A percentile compares a stretch with the other conserved stretches of the same genome.
These are phyloP conservation scores for Halocynthia roretzi DNA, from an alignment of 23 tunicate species.

Conservation along the genomic window DNA sequence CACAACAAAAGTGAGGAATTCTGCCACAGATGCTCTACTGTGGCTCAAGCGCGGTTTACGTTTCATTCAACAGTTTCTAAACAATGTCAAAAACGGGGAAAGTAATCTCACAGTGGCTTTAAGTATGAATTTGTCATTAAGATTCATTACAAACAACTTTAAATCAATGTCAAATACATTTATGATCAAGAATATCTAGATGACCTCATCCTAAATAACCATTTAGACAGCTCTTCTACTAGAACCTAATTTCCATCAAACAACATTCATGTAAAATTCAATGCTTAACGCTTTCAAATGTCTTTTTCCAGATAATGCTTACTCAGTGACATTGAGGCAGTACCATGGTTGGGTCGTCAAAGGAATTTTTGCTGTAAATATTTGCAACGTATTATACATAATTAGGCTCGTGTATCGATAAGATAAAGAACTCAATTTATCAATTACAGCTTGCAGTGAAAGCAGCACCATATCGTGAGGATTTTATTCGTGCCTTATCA, in stretches of 20 bases:
- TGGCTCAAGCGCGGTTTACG: constrained; percentile 95
- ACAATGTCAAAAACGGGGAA: constrained; percentile 70
- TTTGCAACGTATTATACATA: background rate
- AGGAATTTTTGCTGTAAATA: constrained; percentile 92
- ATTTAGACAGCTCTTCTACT: background rate
- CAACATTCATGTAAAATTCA: too few species aligned
- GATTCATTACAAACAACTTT: background rate
- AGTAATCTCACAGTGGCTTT: constrained; percentile 54
- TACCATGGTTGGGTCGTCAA: constrained; percentile 94
- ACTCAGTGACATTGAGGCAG: constrained; percentile 54
- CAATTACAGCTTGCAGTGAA: constrained; percentile 81
- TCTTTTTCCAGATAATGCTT: constrained; percentile 49
- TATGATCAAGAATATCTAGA: background rate
- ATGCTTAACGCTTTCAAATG: too few species aligned
- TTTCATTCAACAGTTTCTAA: constrained; percentile 71
- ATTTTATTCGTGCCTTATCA: constrained; percentile 65
- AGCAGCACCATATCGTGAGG: constrained; percentile 85
- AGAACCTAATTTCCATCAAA: too few species aligned
- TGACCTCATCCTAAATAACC: background rate
- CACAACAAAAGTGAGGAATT: constrained; percentile 80
- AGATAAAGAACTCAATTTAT: background rate
- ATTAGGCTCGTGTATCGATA: background rate
- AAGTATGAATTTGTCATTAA: constrained; percentile 16
- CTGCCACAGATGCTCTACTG: constrained; percentile 98
- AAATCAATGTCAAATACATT: background rate